phyloP scores from a whole-genome alignment of 1,140 invertebrate species.

The Hycleus phaleratus region DNA sequence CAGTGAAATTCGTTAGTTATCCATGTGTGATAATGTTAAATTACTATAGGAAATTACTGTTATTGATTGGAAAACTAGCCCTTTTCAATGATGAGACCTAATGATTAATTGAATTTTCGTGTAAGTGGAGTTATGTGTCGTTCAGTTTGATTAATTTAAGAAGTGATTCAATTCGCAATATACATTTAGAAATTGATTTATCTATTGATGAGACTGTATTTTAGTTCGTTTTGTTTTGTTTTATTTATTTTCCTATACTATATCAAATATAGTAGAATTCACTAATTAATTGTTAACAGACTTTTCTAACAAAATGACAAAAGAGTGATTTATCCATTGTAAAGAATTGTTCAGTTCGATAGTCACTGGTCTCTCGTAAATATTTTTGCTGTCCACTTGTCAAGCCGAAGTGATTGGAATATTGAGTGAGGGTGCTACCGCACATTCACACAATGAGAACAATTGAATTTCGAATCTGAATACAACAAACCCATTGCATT shows the following conservation, averaged over 20 bases:
- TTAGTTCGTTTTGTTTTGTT: too few relatives aligned
- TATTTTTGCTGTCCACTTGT: constrained; percentile 27
- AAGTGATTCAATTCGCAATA: constrained; percentile 23
- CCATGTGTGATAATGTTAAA: constrained; percentile 35
- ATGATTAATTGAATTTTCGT: constrained; percentile 33
- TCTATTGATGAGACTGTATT: constrained; percentile 22
- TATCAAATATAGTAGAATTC: too few relatives aligned
- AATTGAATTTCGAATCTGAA: constrained; percentile 29
- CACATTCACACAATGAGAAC: constrained; percentile 20
- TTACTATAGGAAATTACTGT: constrained; percentile 27
- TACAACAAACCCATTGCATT: constrained; percentile 26
- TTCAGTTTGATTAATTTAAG: constrained; percentile 29
- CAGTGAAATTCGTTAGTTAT: constrained; percentile 7
- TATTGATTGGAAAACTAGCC: constrained; percentile 27
- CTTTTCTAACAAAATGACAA: constrained; percentile 6
- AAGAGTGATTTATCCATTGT: constrained; percentile 14
- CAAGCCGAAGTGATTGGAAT: constrained; percentile 22
- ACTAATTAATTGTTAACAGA: constrained; percentile 8
- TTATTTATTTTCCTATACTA: too few relatives aligned
- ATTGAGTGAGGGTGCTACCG: constrained; percentile 17
- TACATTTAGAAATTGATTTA: constrained; percentile 23
- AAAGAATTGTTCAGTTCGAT: constrained; percentile 3
- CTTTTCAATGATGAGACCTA: constrained; percentile 24
- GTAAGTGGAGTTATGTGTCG: constrained; percentile 26
- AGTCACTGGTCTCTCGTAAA: constrained; percentile 18